Evolutionary conservation across 2,113 vertebrate species (phyloP).

Genomic region (Cyanoramphus novaezelandiae): DNA sequence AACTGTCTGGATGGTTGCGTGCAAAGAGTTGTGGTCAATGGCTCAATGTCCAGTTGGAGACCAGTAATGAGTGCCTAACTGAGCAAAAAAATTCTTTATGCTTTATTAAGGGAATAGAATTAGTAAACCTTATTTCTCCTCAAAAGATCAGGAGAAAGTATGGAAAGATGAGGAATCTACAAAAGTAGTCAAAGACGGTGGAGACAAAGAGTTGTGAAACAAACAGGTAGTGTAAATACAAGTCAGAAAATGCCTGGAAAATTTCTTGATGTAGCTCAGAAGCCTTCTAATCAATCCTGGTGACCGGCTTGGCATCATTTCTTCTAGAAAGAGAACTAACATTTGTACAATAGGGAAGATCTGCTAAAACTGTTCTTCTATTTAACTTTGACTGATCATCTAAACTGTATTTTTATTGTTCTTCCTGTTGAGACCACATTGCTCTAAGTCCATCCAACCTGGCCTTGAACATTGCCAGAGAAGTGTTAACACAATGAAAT

Average conservation of each 20-base stretch:
- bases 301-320: neutral
- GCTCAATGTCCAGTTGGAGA: no score
- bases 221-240: neutral
- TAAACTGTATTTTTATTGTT: neutral
- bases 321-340: neutral
- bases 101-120: neutral
- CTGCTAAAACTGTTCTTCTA: neutral
- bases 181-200: neutral
- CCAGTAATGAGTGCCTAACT: neutral
- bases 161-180: neutral
- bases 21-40: no score
- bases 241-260: neutral
- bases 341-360: neutral
- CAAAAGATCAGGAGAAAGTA: neutral
- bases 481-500: neutral
- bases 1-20: no score
- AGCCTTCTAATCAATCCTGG: neutral
- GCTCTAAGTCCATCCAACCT: neutral
- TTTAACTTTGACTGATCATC: neutral
- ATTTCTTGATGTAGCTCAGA: neutral
- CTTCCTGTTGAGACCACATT: neutral
- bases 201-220: neutral
- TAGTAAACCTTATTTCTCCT: neutral
- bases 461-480: neutral
- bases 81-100: neutral